Percentiles rank a stretch among this genome's conserved stretches.
Conservation (phyloP, 2,888 invertebrate species). For the Melanophora roralis region DNA sequence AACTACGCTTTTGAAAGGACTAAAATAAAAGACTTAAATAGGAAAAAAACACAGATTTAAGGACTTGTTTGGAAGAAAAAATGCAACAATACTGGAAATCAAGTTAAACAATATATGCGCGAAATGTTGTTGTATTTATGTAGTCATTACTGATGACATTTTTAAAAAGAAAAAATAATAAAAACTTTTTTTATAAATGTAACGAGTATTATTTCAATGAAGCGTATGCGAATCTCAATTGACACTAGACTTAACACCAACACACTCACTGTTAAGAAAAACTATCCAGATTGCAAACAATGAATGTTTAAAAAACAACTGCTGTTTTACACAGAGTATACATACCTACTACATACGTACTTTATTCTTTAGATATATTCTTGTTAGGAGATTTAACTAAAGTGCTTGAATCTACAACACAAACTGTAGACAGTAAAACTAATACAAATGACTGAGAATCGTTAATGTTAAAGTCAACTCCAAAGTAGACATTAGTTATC, state of each 20-base stretch:
- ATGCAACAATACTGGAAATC: constrained; percentile 43
- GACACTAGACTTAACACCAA: constrained; percentile 63
- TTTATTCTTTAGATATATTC: neutral
- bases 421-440: constrained; percentile 10
- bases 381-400: constrained; percentile 5
- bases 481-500: constrained; percentile 19
- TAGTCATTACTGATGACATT: constrained; percentile 49
- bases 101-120: constrained; percentile 33
- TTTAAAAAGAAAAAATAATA: constrained; percentile 30
- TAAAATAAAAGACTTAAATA: neutral
- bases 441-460: neutral
- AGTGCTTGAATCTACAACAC: neutral
- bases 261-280: constrained; percentile 43
- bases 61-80: constrained; percentile 37
- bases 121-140: constrained; percentile 9
- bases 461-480: constrained; percentile 13
- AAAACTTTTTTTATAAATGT: constrained; percentile 67
- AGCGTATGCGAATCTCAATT: constrained; percentile 72
- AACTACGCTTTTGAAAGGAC: neutral
- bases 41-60: constrained; percentile 19
- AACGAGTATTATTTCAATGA: constrained; percentile 72
- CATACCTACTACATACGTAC: too few species aligned
- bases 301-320: neutral
- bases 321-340: neutral
- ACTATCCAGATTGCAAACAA: constrained; percentile 37